phyloP scores from a whole-genome alignment of 2,888 invertebrate genomes.

The Yponomeuta sedellus region DNA sequence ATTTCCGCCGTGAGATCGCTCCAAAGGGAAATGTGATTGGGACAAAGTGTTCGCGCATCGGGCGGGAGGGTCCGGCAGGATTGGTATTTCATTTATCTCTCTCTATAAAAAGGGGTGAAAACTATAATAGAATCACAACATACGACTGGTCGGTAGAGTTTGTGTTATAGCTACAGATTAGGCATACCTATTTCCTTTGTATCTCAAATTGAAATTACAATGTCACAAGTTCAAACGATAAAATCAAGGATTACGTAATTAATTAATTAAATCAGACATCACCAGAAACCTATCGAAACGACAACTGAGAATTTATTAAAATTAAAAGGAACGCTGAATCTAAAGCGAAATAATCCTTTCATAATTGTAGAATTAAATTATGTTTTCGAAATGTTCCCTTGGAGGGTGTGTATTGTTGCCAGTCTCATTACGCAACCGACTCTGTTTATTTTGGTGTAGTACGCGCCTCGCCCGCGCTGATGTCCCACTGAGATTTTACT shows the following conservation, averaged over 20 bases:
- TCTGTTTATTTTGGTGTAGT: conserved; percentile 37
- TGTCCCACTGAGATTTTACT: conserved; percentile 44
- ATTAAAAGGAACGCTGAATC: background rate
- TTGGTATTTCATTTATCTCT: conserved; percentile 58
- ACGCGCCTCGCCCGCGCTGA: conserved; percentile 39
- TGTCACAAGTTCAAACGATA: background rate
- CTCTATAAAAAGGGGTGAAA: conserved; percentile 36
- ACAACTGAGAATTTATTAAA: background rate
- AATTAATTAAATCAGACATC: background rate
- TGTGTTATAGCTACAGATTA: background rate
- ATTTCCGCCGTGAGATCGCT: conserved; percentile 72
- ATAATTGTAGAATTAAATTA: background rate
- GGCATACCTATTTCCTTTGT: background rate
- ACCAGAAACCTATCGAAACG: background rate
- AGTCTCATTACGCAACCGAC: conserved; percentile 36
- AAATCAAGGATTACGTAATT: background rate
- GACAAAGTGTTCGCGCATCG: conserved; percentile 41
- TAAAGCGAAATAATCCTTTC: background rate
- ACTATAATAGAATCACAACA: conserved; percentile 18
- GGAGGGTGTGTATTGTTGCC: conserved; percentile 25
- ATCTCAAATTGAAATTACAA: background rate
- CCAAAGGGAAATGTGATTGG: conserved; percentile 72
- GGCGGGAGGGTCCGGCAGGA: conserved; percentile 35
- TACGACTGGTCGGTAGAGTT: background rate
- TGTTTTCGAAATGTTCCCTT: background rate